Conservation (phyloP, 2,113 vertebrate species). For the Isichthys henryi region DNA sequence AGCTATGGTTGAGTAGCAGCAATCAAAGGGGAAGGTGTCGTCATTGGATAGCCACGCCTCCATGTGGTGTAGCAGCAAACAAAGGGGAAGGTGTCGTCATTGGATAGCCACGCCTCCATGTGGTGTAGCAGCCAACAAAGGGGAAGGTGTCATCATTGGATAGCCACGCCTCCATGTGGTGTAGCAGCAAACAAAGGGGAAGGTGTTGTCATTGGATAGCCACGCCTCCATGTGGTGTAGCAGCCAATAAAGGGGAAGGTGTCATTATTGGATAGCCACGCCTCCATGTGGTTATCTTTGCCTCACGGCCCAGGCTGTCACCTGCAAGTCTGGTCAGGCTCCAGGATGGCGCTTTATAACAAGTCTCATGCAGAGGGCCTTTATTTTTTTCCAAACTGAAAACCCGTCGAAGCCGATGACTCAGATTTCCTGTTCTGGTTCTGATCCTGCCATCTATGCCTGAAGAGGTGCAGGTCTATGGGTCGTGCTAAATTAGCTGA, state of each 20-base stretch:
- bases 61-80: constrained; percentile 60
- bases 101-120: neutral
- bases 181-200: constrained; percentile 61
- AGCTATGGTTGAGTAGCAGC: constrained; percentile 63
- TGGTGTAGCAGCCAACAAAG: constrained; percentile 61
- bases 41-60: neutral
- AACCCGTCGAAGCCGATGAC: neutral
- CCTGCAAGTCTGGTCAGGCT: constrained; percentile 7
- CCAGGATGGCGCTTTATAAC: neutral
- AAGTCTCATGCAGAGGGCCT: neutral
- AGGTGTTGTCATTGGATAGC: neutral
- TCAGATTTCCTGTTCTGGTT: neutral
- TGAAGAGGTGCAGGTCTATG: neutral
- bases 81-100: constrained; percentile 6
- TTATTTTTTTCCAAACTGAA: neutral
- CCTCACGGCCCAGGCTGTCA: neutral
- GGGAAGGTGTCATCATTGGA: no score
- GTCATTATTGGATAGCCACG: neutral
- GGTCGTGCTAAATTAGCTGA: neutral
- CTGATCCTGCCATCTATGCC: neutral
- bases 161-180: neutral
- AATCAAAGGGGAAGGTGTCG: constrained; percentile 32
- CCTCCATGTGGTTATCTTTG: neutral
- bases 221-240: constrained; percentile 40
- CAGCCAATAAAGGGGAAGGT: constrained; percentile 51